Base-by-base conservation (phyloP, 2,888 invertebrate genomes). In the Lagria hirta region DNA sequence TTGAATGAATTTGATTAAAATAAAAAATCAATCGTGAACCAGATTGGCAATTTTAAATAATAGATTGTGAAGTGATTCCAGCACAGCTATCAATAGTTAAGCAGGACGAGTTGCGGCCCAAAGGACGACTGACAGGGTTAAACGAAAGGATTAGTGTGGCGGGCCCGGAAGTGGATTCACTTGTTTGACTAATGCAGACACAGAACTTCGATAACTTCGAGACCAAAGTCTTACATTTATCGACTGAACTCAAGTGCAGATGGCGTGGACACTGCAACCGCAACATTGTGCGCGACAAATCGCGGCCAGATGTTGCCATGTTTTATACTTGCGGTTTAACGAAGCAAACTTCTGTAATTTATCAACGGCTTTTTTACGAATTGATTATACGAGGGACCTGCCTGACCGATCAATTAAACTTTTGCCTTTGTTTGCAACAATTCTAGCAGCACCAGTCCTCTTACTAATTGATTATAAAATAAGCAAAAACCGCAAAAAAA, bases 161-260 rank as follows among this genome's bases (percentile, higher is more conserved):
- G 54, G 55, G 53, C 57, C 55, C 59, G 60, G 63, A 62, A 65
- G 64, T 65, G 65, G 62, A 64, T 64, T 64, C 64, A 57, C 65
- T 65, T 66, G 65, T 65, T 63, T 60, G 61, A 61, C 62, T 64
- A 65, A 64, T 64, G 64, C 62, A 62, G 62, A 61, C 64, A 62
- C 48, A 54, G 58, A 64, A 65, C 60, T 64, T 65, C 65, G 62
- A 64, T 65, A 65, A 64, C 58, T 65, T 65, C 57, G 55, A 38
- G 21, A 18, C 15, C n/a, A 10, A 18, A 6, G 6, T 18, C 20
- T 18, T 3, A 22, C 22, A 24, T 13, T 38, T 38, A 38, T 38
- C 38, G 38, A 38, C 30, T 30, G 20, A n/a, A 18, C 20, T 18
- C 6, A 26, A 27, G 36, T 41, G 41, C 41, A 41, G 41, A 41